Percentiles rank a stretch among this genome's conserved stretches.
phyloP scores from a whole-genome alignment of 2,888 invertebrate genomes.

The Ceriagrion tenellum region DNA sequence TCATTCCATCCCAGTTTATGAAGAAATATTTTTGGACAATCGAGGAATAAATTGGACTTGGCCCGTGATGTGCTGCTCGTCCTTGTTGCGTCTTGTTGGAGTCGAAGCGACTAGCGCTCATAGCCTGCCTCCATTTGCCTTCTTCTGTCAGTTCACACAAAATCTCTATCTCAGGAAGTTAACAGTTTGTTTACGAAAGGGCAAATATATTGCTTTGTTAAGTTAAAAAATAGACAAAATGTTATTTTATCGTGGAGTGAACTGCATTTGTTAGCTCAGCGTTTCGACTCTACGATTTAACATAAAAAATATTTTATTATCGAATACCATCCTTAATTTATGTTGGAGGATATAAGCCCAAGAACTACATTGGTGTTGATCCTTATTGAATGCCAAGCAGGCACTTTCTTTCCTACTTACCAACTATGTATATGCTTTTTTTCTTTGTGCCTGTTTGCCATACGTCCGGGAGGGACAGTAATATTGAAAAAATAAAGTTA shows the following conservation, averaged over 20 bases:
- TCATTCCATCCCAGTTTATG: too few species aligned
- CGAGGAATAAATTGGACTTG: too few species aligned
- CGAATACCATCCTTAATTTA: slow-evolving; percentile 38
- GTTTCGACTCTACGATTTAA: neutral
- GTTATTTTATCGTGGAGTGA: neutral
- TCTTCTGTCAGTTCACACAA: slow-evolving; percentile 16
- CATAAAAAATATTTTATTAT: neutral
- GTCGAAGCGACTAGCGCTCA: too few species aligned
- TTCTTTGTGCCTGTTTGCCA: slow-evolving; percentile 47
- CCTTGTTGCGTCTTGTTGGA: too few species aligned
- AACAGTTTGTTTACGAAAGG: slow-evolving; percentile 12
- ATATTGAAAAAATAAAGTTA: slow-evolving; percentile 33
- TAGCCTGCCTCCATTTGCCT: neutral
- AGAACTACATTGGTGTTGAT: slow-evolving; percentile 57
- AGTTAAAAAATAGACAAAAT: neutral
- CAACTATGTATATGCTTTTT: slow-evolving; percentile 30
- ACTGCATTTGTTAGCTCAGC: neutral
- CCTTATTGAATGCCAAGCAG: slow-evolving; percentile 36
- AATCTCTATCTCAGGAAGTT: slow-evolving; percentile 57
- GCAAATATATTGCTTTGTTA: slow-evolving; percentile 3
- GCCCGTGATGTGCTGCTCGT: too few species aligned
- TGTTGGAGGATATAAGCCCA: slow-evolving; percentile 41
- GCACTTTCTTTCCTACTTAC: neutral
- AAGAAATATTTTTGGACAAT: too few species aligned
- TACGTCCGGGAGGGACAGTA: slow-evolving; percentile 45